phyloP scores from a whole-genome alignment of 2,888 invertebrate genomes.

The Drosophila niveifrons region DNA sequence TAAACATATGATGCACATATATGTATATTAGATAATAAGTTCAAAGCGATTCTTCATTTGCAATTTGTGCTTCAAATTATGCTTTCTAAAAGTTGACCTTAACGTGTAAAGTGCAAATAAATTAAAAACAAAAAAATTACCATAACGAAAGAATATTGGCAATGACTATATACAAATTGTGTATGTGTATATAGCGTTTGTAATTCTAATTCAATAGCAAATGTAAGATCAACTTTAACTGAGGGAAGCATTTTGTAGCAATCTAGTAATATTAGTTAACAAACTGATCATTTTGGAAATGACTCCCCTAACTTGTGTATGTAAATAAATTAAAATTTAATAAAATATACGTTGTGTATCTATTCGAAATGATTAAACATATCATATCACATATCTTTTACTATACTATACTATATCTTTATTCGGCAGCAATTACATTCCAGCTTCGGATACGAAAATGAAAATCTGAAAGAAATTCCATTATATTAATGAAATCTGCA shows the following conservation, averaged over 20 bases:
- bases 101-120: constrained; percentile 59
- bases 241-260: constrained; percentile 7
- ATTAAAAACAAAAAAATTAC: constrained; percentile 16
- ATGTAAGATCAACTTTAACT: constrained; percentile 13
- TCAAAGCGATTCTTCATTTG: constrained; percentile 28
- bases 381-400: background rate
- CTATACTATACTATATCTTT: background rate
- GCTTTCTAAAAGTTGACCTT: constrained; percentile 73
- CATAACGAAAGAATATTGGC: background rate
- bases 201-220: constrained; percentile 13
- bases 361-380: background rate
- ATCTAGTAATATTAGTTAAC: constrained; percentile 11
- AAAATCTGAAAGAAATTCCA: no score
- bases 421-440: no score
- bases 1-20: constrained; percentile 7
- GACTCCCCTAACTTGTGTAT: constrained; percentile 9
- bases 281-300: constrained; percentile 13
- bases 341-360: constrained; percentile 18
- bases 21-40: constrained; percentile 35
- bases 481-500: no score
- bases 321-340: constrained; percentile 28
- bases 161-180: constrained; percentile 17
- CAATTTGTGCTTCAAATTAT: constrained; percentile 34
- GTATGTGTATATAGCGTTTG: constrained; percentile 25
- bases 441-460: no score